These are phyloP conservation scores for Ochlodes sylvanus DNA, from an alignment of 2,888 invertebrate genomes.

Conservation along the genomic window DNA sequence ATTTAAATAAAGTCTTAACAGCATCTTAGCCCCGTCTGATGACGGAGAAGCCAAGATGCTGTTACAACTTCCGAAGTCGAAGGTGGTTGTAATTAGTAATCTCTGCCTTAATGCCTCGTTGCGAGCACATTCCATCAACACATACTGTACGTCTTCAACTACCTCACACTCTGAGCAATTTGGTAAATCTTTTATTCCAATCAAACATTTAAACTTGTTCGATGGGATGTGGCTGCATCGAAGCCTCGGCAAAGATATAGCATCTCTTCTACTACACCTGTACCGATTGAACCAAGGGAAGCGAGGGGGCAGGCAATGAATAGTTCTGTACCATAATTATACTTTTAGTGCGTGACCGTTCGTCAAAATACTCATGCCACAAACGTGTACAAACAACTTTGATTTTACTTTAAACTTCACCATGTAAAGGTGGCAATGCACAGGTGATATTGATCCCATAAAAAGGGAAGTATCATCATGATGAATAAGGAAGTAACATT, in stretches of 20 bases:
- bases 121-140: constrained; percentile 6
- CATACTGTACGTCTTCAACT: background rate
- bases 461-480: too few species aligned
- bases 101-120: background rate
- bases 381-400: background rate
- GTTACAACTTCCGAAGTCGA: background rate
- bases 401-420: constrained; percentile 2
- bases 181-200: background rate
- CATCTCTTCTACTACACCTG: background rate
- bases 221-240: constrained; percentile 12
- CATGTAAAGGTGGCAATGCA: too few species aligned
- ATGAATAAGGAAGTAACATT: too few species aligned
- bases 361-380: constrained; percentile 20
- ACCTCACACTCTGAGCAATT: background rate
- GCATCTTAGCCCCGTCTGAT: background rate
- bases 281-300: constrained; percentile 12
- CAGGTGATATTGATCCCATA: too few species aligned
- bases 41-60: constrained; percentile 1
- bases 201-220: constrained; percentile 8
- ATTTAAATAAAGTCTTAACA: background rate
- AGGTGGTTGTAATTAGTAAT: background rate
- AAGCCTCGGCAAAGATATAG: constrained; percentile 2
- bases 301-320: constrained; percentile 10
- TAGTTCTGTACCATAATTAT: constrained; percentile 16
- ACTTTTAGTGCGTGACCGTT: background rate